Evolutionary conservation across 2,113 vertebrate genomes (phyloP).

Genomic region (Aegithalos caudatus): DNA sequence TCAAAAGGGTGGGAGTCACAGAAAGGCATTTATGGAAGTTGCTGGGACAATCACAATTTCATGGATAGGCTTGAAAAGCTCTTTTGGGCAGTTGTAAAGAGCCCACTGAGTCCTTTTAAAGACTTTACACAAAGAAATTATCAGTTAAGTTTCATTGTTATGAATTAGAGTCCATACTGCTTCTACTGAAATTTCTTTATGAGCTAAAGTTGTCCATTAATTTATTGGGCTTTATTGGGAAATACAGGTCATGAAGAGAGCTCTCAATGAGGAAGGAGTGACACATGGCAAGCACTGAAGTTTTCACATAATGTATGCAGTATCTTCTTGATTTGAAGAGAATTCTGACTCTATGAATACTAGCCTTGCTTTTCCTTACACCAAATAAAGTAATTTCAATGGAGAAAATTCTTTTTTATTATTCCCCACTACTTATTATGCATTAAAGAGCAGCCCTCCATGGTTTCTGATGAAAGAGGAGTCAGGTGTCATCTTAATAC

Average conservation of each 20-base stretch:
- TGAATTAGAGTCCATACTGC: conserved; percentile 14
- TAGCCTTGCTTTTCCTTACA: not conserved
- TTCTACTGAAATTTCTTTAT: not conserved
- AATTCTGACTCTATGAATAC: not conserved
- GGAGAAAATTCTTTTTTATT: not conserved
- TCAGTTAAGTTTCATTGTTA: conserved; percentile 17
- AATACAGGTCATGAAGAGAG: not conserved
- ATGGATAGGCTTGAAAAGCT: conserved; percentile 40
- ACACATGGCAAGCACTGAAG: not conserved
- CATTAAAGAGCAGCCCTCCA: not conserved
- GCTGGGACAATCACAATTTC: conserved; percentile 25
- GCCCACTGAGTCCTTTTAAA: conserved; percentile 53
- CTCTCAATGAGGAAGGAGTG: not conserved
- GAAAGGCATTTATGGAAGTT: conserved; percentile 56
- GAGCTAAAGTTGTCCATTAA: conserved; percentile 16
- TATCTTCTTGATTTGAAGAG: not conserved
- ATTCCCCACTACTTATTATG: not conserved
- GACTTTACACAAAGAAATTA: conserved; percentile 51
- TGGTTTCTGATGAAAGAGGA: not conserved
- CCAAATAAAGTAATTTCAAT: not conserved
- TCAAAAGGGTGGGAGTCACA: not conserved
- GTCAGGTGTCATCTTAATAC: not conserved
- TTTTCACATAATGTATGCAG: not conserved
- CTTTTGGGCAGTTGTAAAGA: conserved; percentile 14
- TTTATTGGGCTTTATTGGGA: not conserved